phyloP scores from a whole-genome alignment of 2,113 vertebrate species.

The Psittacara wagleri region DNA sequence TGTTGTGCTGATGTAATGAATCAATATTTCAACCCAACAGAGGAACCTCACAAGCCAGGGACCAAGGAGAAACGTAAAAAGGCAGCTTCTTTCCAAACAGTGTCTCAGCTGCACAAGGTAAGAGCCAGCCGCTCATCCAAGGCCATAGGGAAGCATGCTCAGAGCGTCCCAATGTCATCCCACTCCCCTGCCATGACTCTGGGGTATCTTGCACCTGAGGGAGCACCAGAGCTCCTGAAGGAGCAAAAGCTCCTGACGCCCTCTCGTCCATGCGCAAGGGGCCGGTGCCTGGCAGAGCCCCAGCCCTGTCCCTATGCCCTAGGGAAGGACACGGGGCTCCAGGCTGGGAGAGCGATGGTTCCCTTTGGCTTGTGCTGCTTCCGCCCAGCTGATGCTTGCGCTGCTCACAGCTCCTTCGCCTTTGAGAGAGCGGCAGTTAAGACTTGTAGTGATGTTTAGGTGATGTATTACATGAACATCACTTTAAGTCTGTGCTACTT shows the following conservation, averaged over 20 bases:
- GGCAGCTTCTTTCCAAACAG: constrained; percentile 91
- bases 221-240: background rate
- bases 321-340: background rate
- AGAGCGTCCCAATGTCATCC: background rate
- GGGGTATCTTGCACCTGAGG: background rate
- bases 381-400: background rate
- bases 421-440: constrained; percentile 86
- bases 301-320: background rate
- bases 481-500: constrained; percentile 99
- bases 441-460: constrained; percentile 99
- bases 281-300: background rate
- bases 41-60: constrained; percentile 76
- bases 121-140: background rate
- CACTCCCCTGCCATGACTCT: background rate
- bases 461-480: constrained; percentile 97
- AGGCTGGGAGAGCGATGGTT: background rate
- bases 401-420: constrained; percentile 37
- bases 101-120: constrained; percentile 93
- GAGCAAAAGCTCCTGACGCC: background rate
- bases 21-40: constrained; percentile 36
- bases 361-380: background rate
- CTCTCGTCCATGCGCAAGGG: background rate
- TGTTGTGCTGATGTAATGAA: background rate
- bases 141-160: background rate
- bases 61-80: constrained; percentile 89